Percentiles rank a stretch among this genome's conserved stretches.
Evolutionary conservation across 2,888 invertebrate species (phyloP).

Genomic region (Scrobipalpa atriplicella): DNA sequence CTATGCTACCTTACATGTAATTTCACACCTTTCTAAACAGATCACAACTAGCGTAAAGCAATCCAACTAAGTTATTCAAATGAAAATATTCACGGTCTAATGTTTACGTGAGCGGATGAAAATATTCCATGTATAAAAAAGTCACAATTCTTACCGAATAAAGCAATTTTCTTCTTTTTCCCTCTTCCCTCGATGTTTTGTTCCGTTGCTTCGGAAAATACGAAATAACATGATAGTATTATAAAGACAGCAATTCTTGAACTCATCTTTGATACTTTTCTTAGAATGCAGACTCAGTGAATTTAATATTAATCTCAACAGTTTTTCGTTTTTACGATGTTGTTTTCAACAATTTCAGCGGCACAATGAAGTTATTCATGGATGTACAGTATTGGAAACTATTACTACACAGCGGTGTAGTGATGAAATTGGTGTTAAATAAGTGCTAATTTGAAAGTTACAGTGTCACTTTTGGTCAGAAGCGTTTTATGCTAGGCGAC

Average conservation of each 20-base stretch:
- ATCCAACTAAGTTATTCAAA: slow-evolving; percentile 16
- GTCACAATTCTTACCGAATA: slow-evolving; percentile 2
- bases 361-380: neutral
- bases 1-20: neutral
- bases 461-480: neutral
- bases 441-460: slow-evolving; percentile 18
- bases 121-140: slow-evolving; percentile 10
- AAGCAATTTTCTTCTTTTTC: slow-evolving; percentile 17
- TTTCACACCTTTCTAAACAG: neutral
- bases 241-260: neutral
- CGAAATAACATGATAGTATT: slow-evolving; percentile 8
- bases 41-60: slow-evolving; percentile 13
- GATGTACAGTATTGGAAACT: neutral
- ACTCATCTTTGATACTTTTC: neutral
- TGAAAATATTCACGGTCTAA: slow-evolving; percentile 9
- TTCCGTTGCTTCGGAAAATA: slow-evolving; percentile 8
- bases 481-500: neutral
- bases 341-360: neutral
- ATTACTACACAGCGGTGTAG: neutral
- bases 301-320: neutral
- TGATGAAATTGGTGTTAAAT: neutral
- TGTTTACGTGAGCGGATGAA: slow-evolving; percentile 9
- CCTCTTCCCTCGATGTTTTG: slow-evolving; percentile 9
- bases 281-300: neutral
- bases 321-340: neutral